These are phyloP conservation scores for Paramuricea clavata DNA, from an alignment of 92 coral and sea anemone species.

Conservation along the genomic window DNA sequence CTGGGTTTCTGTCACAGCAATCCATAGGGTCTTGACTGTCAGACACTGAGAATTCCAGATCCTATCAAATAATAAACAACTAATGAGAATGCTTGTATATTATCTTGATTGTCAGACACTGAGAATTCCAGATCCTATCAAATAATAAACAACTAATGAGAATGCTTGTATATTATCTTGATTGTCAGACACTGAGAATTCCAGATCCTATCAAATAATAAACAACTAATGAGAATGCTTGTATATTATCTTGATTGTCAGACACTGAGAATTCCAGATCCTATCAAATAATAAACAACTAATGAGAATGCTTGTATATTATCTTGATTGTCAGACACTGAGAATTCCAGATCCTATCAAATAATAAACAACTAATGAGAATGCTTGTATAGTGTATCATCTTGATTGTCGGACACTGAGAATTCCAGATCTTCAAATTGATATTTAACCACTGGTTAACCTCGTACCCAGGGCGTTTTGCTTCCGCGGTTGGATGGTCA, in stretches of 20 bases:
- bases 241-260: neutral
- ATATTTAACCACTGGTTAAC: neutral
- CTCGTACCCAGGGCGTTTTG: too few relatives aligned
- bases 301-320: neutral
- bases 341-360: neutral
- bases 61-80: conserved; percentile 44
- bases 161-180: neutral
- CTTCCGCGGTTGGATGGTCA: too few relatives aligned
- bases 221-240: neutral
- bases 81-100: too few relatives aligned
- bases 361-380: neutral
- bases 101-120: neutral
- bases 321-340: neutral
- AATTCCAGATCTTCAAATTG: neutral
- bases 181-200: neutral
- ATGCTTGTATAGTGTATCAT: too few relatives aligned
- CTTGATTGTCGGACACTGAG: neutral
- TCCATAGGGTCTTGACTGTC: conserved; percentile 83
- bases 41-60: conserved; percentile 80
- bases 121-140: neutral
- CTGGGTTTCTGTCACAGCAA: conserved; percentile 53
- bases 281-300: neutral
- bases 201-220: neutral
- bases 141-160: neutral
- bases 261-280: neutral